Evolutionary conservation across 2,797 vertebrate species (phyloP).

Genomic region (Gadopsis marmoratus): DNA sequence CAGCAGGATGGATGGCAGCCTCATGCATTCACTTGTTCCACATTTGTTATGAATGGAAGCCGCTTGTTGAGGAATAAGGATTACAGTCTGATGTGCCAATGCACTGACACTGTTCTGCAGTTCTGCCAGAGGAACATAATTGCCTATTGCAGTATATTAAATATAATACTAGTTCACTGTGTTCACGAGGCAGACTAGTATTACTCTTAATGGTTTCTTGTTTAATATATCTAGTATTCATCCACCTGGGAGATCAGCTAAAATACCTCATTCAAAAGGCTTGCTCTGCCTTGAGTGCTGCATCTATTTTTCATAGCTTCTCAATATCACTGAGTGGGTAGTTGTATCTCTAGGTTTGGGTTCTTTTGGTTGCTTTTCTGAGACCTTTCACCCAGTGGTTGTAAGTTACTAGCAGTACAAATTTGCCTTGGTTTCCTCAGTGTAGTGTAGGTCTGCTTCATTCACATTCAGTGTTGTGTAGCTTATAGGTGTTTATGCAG

Average conservation of each 20-base stretch:
- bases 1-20: conserved; percentile 36
- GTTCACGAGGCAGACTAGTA: background rate
- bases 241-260: conserved; percentile 28
- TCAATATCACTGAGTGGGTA: conserved; percentile 31
- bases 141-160: background rate
- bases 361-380: conserved; percentile 27
- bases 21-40: conserved; percentile 38
- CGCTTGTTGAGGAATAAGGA: conserved; percentile 15
- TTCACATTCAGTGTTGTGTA: conserved; percentile 2
- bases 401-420: conserved; percentile 5
- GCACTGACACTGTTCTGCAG: conserved; percentile 7
- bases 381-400: conserved; percentile 44
- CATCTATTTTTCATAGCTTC: conserved; percentile 72
- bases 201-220: background rate
- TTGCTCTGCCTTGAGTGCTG: conserved; percentile 54
- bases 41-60: conserved; percentile 16
- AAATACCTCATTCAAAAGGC: conserved; percentile 34
- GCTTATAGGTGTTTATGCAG: background rate
- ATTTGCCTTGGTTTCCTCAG: background rate
- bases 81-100: conserved; percentile 21
- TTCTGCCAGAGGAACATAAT: conserved; percentile 26
- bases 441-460: background rate
- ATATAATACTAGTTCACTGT: background rate
- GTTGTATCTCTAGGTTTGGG: conserved; percentile 17
- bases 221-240: conserved; percentile 19